Conservation (phyloP, 2,888 invertebrate genomes). For the Mystacides longicornis region DNA sequence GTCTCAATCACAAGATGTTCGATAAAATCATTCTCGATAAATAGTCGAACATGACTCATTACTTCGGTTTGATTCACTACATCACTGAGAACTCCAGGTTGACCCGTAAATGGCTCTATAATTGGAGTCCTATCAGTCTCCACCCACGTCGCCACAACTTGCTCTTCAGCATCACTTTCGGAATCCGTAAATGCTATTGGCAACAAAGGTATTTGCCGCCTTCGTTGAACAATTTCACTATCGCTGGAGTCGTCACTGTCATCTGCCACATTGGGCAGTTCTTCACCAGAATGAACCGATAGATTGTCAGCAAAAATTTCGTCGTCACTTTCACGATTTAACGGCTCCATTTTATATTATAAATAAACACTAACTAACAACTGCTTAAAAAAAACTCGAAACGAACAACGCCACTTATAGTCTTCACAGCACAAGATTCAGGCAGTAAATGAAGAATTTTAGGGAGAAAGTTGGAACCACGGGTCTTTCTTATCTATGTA, state of each 20-base stretch:
- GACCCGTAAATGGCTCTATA: background rate
- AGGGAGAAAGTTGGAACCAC: no score
- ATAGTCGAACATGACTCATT: background rate
- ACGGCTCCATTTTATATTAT: background rate
- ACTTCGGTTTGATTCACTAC: background rate
- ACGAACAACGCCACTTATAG: no score
- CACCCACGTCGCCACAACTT: background rate
- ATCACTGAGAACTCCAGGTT: background rate
- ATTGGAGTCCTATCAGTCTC: background rate
- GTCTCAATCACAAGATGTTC: conserved; percentile 18
- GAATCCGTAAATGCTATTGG: background rate
- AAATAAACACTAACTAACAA: no score
- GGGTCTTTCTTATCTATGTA: no score
- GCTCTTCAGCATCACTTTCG: background rate
- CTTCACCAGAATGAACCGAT: background rate
- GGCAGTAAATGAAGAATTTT: no score
- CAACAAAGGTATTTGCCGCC: background rate
- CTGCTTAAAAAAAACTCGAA: no score
- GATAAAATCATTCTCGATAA: conserved; percentile 19
- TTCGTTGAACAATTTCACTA: background rate
- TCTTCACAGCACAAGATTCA: no score
- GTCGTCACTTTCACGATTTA: background rate
- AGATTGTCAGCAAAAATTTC: background rate
- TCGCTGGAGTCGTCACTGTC: background rate
- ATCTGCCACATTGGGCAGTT: background rate